Conservation (phyloP, 2,888 invertebrate genomes). For the Lasioglossum lativentre region DNA sequence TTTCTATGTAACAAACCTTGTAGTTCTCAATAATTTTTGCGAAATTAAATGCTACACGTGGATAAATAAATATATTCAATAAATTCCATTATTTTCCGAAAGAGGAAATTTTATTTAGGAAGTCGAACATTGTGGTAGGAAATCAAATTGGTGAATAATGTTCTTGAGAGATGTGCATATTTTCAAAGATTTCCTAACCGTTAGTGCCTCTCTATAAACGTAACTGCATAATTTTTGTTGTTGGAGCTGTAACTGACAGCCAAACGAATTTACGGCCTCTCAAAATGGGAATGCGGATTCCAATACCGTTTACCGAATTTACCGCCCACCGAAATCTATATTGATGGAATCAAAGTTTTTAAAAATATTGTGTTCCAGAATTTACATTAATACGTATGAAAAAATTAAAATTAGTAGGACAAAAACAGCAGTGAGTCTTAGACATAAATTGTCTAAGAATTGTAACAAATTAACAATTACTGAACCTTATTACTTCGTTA, state of each 20-base stretch:
- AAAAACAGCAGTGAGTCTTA: background rate
- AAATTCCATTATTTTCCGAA: background rate
- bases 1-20: background rate
- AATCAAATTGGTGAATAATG: background rate
- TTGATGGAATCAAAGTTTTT: background rate
- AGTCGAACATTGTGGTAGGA: background rate
- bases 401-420: background rate
- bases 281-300: background rate
- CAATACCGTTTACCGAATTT: conserved; percentile 18
- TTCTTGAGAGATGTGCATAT: background rate
- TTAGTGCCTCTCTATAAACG: background rate
- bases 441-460: background rate
- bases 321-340: background rate
- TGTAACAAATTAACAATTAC: background rate
- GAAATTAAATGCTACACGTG: background rate
- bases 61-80: background rate
- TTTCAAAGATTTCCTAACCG: background rate
- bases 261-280: conserved; percentile 11
- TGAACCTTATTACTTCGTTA: background rate
- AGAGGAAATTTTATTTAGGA: background rate
- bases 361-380: background rate
- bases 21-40: background rate
- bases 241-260: conserved; percentile 6
- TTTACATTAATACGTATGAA: background rate
- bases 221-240: conserved; percentile 9